Conservation (phyloP, 92 coral and sea anemone genomes). For the Paragorgia papillata region DNA sequence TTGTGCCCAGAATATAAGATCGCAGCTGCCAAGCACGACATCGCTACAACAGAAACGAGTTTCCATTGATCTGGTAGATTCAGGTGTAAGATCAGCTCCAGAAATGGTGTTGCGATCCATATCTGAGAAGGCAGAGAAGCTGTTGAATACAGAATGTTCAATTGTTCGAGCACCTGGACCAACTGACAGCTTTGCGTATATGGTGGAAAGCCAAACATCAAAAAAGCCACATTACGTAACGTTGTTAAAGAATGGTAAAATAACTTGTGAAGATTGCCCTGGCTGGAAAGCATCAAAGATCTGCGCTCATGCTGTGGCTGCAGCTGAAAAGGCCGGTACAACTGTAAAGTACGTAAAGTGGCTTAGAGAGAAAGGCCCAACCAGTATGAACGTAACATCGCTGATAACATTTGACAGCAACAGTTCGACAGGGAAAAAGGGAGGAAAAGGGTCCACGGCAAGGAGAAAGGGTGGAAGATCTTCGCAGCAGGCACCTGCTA, state of each 20-base stretch:
- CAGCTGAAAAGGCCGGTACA: conserved; percentile 27
- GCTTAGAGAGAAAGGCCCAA: conserved; percentile 11
- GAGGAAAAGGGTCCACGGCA: conserved; percentile 27
- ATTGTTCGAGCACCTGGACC: conserved; percentile 49
- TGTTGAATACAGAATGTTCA: conserved; percentile 44
- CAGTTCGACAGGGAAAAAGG: conserved; percentile 50
- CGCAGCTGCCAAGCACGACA: neutral
- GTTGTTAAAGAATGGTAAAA: conserved; percentile 41
- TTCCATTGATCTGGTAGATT: conserved; percentile 2
- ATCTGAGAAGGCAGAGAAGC: conserved; percentile 26
- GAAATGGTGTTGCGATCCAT: neutral
- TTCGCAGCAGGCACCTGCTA: conserved; percentile 2
- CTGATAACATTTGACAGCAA: conserved; percentile 36
- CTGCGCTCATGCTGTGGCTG: conserved; percentile 53
- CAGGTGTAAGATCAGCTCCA: conserved; percentile 8
- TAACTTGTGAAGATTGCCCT: conserved; percentile 47
- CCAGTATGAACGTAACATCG: conserved; percentile 31
- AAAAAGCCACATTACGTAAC: conserved; percentile 51
- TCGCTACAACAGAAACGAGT: neutral
- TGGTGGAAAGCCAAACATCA: conserved; percentile 44
- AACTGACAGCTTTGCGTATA: conserved; percentile 9
- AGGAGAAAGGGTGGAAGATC: conserved; percentile 30
- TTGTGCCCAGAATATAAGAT: too few species aligned
- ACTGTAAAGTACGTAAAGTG: conserved; percentile 33
- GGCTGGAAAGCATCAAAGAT: conserved; percentile 40